Conservation (phyloP, 2,888 invertebrate genomes). For the Chrysolina americana region DNA sequence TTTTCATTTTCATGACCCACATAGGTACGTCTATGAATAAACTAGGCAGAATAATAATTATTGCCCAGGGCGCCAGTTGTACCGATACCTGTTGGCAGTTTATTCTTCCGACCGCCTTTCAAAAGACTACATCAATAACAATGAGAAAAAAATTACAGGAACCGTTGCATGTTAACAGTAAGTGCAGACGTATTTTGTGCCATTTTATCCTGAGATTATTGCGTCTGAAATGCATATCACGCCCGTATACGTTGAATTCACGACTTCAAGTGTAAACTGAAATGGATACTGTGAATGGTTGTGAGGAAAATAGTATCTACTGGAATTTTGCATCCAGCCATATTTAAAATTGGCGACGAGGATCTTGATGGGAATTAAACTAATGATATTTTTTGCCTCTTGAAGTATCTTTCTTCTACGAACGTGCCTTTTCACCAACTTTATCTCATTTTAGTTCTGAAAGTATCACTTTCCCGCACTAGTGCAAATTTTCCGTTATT, state of each 20-base stretch:
- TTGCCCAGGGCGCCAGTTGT: conserved; percentile 4
- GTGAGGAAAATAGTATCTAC: too few relatives aligned
- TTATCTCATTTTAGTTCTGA: too few relatives aligned
- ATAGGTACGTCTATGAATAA: conserved; percentile 3
- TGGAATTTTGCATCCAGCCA: too few relatives aligned
- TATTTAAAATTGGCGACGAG: too few relatives aligned
- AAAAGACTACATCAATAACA: background rate
- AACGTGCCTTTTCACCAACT: too few relatives aligned
- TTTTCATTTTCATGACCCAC: conserved; percentile 19
- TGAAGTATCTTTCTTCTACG: too few relatives aligned
- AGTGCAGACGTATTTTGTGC: background rate
- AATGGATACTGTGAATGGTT: too few relatives aligned
- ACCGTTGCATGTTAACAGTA: conserved; percentile 14
- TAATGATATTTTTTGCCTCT: too few relatives aligned
- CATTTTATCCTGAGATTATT: background rate
- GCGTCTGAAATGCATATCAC: background rate
- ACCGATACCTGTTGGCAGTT: conserved; percentile 10
- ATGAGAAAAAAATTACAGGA: conserved; percentile 1
- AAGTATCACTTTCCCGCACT: too few relatives aligned
- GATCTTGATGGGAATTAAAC: too few relatives aligned
- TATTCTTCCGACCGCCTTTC: background rate
- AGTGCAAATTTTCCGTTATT: too few relatives aligned
- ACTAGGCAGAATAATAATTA: background rate
- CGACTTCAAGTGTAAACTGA: too few relatives aligned
- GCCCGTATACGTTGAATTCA: background rate